phyloP scores from a whole-genome alignment of 2,797 vertebrate genomes.

The Sebastes vulpes region DNA sequence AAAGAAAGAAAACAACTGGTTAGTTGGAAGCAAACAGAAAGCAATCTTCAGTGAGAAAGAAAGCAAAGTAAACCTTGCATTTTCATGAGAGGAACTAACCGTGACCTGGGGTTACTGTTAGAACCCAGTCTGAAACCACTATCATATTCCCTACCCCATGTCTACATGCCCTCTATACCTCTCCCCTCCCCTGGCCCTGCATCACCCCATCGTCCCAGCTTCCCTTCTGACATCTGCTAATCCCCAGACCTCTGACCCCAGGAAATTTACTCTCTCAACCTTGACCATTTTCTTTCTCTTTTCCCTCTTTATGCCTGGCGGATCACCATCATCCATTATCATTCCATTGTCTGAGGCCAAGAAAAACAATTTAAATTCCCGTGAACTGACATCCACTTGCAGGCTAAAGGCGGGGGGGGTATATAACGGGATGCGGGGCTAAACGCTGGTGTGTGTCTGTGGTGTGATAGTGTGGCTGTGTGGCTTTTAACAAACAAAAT shows the following conservation, averaged over 20 bases:
- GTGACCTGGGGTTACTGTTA: conserved; percentile 47
- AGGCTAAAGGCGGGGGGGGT: conserved; percentile 55
- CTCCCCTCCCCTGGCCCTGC: conserved; percentile 36
- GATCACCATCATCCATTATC: conserved; percentile 84
- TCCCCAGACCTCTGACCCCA: conserved; percentile 87
- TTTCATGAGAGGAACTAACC: conserved; percentile 32
- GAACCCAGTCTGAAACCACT: conserved; percentile 41
- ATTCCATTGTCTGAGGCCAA: conserved; percentile 77
- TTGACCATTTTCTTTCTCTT: conserved; percentile 78
- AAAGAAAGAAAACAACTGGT: conserved; percentile 11
- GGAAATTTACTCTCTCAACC: conserved; percentile 87
- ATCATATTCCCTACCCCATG: conserved; percentile 52
- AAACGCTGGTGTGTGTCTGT: conserved; percentile 20
- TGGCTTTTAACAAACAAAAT: conserved; percentile 28
- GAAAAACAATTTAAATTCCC: conserved; percentile 83
- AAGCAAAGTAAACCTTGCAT: conserved; percentile 14
- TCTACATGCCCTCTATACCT: conserved; percentile 38
- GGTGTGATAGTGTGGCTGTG: conserved; percentile 14
- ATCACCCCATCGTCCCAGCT: conserved; percentile 60
- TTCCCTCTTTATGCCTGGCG: conserved; percentile 63
- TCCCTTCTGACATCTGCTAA: conserved; percentile 86
- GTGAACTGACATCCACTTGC: conserved; percentile 73
- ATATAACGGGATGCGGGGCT: conserved; percentile 18
- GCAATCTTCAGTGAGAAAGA: not conserved
- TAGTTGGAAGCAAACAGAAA: conserved; percentile 35